These are phyloP conservation scores for Equus przewalskii DNA, from an alignment of 2,113 vertebrate species.

Conservation along the genomic window DNA sequence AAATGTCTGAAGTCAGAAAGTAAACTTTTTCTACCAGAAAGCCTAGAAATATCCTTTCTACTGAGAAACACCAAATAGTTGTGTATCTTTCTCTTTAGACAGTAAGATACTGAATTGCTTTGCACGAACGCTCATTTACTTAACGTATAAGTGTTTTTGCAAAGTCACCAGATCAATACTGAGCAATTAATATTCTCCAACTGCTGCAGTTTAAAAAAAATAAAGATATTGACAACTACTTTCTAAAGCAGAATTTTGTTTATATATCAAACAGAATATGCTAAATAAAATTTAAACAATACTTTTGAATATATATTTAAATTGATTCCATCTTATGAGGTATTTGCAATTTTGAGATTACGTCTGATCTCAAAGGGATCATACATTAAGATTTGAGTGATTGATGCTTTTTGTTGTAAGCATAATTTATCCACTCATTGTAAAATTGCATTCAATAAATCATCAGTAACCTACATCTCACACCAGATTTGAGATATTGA, in stretches of 20 bases:
- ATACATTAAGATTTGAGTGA: conserved; percentile 52
- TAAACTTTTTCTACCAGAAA: neutral
- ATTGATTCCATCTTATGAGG: conserved; percentile 19
- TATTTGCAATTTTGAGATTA: conserved; percentile 69
- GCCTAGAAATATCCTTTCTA: neutral
- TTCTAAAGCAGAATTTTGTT: conserved; percentile 2
- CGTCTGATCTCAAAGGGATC: neutral
- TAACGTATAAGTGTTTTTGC: neutral
- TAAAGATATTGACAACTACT: neutral
- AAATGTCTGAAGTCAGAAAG: neutral
- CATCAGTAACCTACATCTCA: neutral
- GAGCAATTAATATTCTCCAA: conserved; percentile 19
- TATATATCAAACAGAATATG: neutral
- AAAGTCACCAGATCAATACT: conserved; percentile 27
- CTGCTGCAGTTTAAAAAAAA: neutral
- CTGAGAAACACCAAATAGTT: neutral
- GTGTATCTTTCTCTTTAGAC: neutral
- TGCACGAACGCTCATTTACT: neutral
- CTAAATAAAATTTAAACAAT: conserved; percentile 24
- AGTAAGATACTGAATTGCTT: neutral
- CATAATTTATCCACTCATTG: conserved; percentile 23
- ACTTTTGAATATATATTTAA: conserved; percentile 60
- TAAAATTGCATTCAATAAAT: conserved; percentile 56
- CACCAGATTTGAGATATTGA: neutral
- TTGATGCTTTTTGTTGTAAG: conserved; percentile 3